These are phyloP conservation scores for Genyomyrus donnyi DNA, from an alignment of 2,113 vertebrate species.

Conservation along the genomic window DNA sequence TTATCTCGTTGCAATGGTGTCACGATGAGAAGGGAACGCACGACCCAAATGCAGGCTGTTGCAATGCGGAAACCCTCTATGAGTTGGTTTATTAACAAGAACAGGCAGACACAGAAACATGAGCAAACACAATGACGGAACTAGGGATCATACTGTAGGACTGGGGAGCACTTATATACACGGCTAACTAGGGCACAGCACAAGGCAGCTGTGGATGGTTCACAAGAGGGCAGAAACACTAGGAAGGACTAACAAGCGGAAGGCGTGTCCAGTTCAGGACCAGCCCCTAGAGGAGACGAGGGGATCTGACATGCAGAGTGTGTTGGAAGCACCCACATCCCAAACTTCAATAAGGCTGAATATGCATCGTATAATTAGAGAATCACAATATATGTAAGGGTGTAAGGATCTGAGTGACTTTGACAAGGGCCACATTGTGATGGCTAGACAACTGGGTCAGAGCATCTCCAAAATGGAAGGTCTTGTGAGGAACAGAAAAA, in stretches of 20 bases:
- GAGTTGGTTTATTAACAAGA: neutral
- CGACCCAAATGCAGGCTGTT: neutral
- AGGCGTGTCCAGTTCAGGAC: too few relatives aligned
- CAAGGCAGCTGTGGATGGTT: too few relatives aligned
- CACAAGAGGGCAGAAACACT: too few relatives aligned
- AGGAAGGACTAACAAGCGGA: too few relatives aligned
- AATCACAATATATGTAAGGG: neutral
- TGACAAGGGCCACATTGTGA: neutral
- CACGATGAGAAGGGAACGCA: neutral
- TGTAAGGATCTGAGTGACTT: neutral
- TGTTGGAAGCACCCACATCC: neutral
- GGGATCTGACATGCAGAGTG: neutral
- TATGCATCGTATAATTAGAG: too few relatives aligned
- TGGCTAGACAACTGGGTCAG: neutral
- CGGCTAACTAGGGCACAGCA: too few relatives aligned
- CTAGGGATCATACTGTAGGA: too few relatives aligned
- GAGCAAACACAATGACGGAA: too few relatives aligned
- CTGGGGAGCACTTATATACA: too few relatives aligned
- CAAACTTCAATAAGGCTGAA: too few relatives aligned
- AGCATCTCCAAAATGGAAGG: neutral
- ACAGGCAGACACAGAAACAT: too few relatives aligned
- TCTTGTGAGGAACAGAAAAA: neutral
- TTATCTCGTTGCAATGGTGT: neutral
- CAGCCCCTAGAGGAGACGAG: too few relatives aligned
- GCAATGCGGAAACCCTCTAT: neutral